phyloP scores from a whole-genome alignment of 2,888 invertebrate genomes.

The Zygothrica quintamaculata region DNA sequence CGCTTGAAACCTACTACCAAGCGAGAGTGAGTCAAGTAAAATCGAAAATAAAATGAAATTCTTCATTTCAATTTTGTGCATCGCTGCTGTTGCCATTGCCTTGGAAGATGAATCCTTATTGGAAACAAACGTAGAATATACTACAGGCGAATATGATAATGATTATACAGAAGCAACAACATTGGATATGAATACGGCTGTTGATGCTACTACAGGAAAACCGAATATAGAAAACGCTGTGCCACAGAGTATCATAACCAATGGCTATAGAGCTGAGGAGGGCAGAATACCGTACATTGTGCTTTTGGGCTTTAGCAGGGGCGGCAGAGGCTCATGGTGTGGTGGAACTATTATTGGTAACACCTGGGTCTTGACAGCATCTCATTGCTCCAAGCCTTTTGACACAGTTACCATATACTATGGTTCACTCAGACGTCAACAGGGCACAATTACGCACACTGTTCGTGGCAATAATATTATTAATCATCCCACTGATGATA shows the following conservation, averaged over 20 bases:
- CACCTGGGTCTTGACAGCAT: slow-evolving; percentile 40
- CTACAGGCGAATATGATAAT: too few relatives aligned
- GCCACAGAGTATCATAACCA: slow-evolving; percentile 45
- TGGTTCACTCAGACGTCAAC: slow-evolving; percentile 59
- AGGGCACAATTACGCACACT: slow-evolving; percentile 40
- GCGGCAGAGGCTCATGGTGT: slow-evolving; percentile 20
- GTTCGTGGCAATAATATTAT: slow-evolving; percentile 44
- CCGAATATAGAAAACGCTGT: neutral
- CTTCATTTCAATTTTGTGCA: slow-evolving; percentile 8
- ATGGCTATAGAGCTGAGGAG: slow-evolving; percentile 51
- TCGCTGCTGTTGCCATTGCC: slow-evolving; percentile 11
- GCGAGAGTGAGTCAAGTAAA: neutral
- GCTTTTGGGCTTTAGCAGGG: slow-evolving; percentile 27
- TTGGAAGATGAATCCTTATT: neutral
- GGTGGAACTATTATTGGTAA: slow-evolving; percentile 45
- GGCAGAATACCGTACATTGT: slow-evolving; percentile 66
- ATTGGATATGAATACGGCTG: too few relatives aligned
- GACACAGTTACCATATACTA: slow-evolving; percentile 58
- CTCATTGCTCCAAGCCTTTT: slow-evolving; percentile 30
- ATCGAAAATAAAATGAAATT: slow-evolving; percentile 28
- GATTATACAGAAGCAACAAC: too few relatives aligned
- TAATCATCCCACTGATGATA: slow-evolving; percentile 47
- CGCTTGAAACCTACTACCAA: too few relatives aligned
- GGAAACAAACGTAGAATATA: too few relatives aligned
- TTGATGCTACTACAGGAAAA: too few relatives aligned